Conservation (phyloP, 2,113 vertebrate species). For the Spilogale gracilis region DNA sequence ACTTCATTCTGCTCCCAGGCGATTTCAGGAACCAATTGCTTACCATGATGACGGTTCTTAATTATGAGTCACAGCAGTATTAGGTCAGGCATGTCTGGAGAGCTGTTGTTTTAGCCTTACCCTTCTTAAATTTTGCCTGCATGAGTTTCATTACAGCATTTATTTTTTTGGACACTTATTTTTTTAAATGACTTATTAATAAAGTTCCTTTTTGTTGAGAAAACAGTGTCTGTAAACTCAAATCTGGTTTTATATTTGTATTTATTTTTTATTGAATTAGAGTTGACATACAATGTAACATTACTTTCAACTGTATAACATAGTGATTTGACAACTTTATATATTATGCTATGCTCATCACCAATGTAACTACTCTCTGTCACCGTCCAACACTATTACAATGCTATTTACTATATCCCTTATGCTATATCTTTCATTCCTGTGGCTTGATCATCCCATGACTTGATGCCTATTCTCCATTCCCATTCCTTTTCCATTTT, state of each 20-base stretch:
- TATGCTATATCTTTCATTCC: not conserved
- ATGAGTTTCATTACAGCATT: not conserved
- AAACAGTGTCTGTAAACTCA: not conserved
- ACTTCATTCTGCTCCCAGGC: not conserved
- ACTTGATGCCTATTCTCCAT: not conserved
- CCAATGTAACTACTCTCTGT: not conserved
- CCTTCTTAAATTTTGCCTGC: not conserved
- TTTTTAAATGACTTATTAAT: not conserved
- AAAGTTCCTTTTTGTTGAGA: not conserved
- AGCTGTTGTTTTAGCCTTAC: not conserved
- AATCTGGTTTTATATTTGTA: not conserved
- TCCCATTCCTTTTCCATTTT: not conserved
- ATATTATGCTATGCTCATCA: not conserved
- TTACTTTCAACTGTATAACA: not conserved
- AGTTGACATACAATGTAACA: not conserved
- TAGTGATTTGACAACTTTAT: not conserved
- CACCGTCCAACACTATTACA: not conserved
- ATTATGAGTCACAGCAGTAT: not conserved
- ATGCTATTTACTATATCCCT: not conserved
- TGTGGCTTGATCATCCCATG: not conserved
- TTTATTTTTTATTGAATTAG: not conserved
- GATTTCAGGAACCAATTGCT: not conserved
- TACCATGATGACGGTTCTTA: constrained; percentile 6
- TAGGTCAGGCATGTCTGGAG: not conserved
- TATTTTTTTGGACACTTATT: not conserved